Percentiles rank a stretch among this genome's conserved stretches.
phyloP scores from a whole-genome alignment of 1,140 invertebrate species.

The Microplitis mediator region DNA sequence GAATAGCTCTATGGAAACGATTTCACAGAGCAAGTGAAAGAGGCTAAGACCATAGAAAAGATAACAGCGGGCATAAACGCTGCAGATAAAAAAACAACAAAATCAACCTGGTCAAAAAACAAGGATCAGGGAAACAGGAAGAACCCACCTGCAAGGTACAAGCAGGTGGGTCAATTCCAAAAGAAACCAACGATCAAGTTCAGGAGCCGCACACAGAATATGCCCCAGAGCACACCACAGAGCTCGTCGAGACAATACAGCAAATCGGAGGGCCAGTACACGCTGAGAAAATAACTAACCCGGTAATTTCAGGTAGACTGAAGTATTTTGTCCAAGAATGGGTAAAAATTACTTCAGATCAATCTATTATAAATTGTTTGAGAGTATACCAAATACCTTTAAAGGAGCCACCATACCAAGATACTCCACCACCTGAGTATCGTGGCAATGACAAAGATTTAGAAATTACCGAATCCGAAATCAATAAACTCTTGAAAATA shows the following conservation, averaged over 20 bases:
- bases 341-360: too few species aligned
- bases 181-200: neutral
- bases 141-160: conserved; percentile 12
- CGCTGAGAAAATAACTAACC: too few species aligned
- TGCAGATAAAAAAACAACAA: neutral
- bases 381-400: neutral
- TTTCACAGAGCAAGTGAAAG: conserved; percentile 23
- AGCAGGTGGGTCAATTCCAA: neutral
- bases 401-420: neutral
- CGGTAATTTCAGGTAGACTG: too few species aligned
- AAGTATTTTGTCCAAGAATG: too few species aligned
- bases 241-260: too few species aligned
- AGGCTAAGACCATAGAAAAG: conserved; percentile 22
- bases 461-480: too few species aligned
- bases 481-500: too few species aligned
- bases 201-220: neutral
- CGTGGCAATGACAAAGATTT: too few species aligned
- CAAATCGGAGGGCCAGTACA: too few species aligned
- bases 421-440: neutral
- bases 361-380: neutral
- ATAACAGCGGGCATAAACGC: neutral
- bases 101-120: neutral
- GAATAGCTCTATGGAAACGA: conserved; percentile 25
- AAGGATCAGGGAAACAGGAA: conserved; percentile 16
- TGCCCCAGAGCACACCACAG: neutral